Percentiles rank a stretch among this genome's conserved stretches.
Conservation (phyloP, 2,888 invertebrate genomes). For the Strigamia maritima region DNA sequence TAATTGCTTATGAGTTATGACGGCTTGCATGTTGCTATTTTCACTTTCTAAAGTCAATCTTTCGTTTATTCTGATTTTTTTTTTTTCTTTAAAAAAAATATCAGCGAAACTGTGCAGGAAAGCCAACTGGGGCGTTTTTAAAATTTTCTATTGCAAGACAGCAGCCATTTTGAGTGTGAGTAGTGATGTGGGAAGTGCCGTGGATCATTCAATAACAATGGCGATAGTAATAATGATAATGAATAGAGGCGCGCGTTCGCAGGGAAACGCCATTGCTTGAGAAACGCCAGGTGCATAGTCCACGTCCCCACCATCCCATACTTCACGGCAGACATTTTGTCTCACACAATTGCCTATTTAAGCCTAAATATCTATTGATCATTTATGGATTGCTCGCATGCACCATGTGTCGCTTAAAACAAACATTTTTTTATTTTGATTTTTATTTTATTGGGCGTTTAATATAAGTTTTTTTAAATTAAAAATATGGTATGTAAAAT, state of each 20-base stretch:
- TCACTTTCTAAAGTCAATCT: neutral
- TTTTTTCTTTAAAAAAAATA: no score
- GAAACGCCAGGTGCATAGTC: constrained; percentile 24
- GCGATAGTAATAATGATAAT: constrained; percentile 34
- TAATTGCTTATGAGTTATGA: neutral
- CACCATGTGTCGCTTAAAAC: constrained; percentile 17
- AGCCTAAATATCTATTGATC: constrained; percentile 32
- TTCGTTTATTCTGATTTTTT: neutral
- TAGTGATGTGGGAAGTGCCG: constrained; percentile 34
- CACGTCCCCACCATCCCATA: constrained; percentile 1
- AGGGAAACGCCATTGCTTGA: constrained; percentile 34
- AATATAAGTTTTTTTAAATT: neutral
- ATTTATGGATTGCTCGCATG: neutral
- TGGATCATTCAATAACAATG: constrained; percentile 34
- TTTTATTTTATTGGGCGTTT: neutral
- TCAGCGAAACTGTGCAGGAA: no score
- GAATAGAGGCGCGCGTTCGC: constrained; percentile 32
- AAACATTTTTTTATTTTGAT: neutral
- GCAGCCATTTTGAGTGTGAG: constrained; percentile 30
- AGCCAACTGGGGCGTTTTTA: neutral
- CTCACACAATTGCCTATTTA: constrained; percentile 34
- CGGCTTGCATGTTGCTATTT: neutral
- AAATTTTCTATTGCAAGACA: constrained; percentile 1
- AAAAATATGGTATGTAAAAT: neutral
- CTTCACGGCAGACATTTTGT: constrained; percentile 31